These are phyloP conservation scores for Alitta virens DNA, from an alignment of 2,888 invertebrate genomes.

Conservation along the genomic window DNA sequence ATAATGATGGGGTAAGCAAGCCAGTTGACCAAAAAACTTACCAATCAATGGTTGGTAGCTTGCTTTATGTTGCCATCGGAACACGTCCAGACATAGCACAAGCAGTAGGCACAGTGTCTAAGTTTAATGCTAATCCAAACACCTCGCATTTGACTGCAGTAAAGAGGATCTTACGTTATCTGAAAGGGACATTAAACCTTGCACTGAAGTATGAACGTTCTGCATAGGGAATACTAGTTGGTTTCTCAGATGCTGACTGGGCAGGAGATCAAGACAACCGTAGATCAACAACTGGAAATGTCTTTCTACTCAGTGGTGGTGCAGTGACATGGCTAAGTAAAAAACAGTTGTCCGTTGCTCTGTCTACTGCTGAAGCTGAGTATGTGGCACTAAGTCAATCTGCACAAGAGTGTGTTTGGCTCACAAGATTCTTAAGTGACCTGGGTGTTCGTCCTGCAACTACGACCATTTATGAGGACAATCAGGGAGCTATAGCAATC, in stretches of 20 bases:
- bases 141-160: conserved; percentile 20
- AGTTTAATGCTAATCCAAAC: conserved; percentile 22
- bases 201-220: neutral
- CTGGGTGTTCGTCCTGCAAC: conserved; percentile 3
- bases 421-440: conserved; percentile 1
- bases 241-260: conserved; percentile 38
- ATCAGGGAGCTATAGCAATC: conserved; percentile 28
- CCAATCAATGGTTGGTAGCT: too few species aligned
- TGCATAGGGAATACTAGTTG: too few species aligned
- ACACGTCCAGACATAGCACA: conserved; percentile 29
- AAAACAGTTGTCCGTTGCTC: conserved; percentile 27
- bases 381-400: conserved; percentile 30
- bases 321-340: conserved; percentile 22
- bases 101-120: conserved; percentile 21
- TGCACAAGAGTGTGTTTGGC: conserved; percentile 26
- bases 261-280: conserved; percentile 19
- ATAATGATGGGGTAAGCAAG: too few species aligned
- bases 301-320: conserved; percentile 22
- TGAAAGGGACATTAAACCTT: neutral
- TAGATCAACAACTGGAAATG: neutral
- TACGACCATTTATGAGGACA: conserved; percentile 20
- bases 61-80: conserved; percentile 20
- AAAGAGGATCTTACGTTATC: neutral
- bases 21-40: too few species aligned
- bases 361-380: conserved; percentile 31